Conservation (phyloP, 2,888 invertebrate species). For the Calliscelio sp. region DNA sequence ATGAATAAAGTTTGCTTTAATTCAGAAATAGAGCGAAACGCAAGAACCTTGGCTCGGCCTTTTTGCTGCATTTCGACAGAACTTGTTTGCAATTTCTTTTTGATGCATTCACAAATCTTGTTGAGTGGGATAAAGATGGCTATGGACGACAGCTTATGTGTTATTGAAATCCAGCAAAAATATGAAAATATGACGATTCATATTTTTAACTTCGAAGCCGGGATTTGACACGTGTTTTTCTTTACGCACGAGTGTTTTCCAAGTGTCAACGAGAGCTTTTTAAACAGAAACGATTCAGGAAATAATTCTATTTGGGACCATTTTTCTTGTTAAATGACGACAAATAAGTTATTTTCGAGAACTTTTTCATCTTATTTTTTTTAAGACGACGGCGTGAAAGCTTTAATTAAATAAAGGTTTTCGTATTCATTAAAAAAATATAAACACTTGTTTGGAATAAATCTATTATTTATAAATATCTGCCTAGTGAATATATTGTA, state of each 20-base stretch:
- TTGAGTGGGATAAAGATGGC: not conserved
- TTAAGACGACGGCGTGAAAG: too few relatives aligned
- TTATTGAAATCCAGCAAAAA: conserved; percentile 2
- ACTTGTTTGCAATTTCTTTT: conserved; percentile 18
- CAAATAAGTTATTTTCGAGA: too few relatives aligned
- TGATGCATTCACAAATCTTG: not conserved
- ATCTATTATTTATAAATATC: too few relatives aligned
- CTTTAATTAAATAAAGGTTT: too few relatives aligned
- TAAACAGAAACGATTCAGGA: conserved; percentile 5
- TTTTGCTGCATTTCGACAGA: conserved; percentile 1
- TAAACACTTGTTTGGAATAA: too few relatives aligned
- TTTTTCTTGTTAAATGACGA: too few relatives aligned
- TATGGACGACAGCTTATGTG: not conserved
- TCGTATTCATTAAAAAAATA: too few relatives aligned
- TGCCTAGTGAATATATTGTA: too few relatives aligned
- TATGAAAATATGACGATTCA: not conserved
- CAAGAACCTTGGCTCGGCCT: not conserved
- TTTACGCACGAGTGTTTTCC: conserved; percentile 22
- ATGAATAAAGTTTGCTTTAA: conserved; percentile 67
- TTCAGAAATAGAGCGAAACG: conserved; percentile 72
- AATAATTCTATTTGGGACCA: too few relatives aligned
- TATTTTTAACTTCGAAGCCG: conserved; percentile 27
- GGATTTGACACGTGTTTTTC: conserved; percentile 15
- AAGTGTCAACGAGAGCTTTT: conserved; percentile 1
- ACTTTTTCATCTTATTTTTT: too few relatives aligned